phyloP scores from a whole-genome alignment of 2,797 vertebrate species.

The Rhinichthys osculus region DNA sequence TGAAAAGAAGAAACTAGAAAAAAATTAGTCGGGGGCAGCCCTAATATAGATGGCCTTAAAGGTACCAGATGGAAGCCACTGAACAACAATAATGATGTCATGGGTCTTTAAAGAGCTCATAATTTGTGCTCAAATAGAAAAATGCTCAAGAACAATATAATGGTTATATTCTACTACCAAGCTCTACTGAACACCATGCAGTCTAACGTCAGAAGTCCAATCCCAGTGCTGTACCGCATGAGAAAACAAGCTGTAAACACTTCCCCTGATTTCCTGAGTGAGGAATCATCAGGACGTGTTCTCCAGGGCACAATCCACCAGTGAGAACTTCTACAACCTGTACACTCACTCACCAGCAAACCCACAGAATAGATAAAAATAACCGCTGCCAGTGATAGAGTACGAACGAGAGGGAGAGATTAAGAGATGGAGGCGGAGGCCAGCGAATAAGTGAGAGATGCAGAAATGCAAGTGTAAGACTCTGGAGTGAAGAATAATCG shows the following conservation, averaged over 20 bases:
- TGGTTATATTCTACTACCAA: constrained; percentile 8
- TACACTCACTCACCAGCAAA: constrained; percentile 33
- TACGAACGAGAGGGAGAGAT: constrained; percentile 40
- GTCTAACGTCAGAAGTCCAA: background rate
- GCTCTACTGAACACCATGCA: background rate
- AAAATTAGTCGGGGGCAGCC: background rate
- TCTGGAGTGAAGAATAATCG: constrained; percentile 29
- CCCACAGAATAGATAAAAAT: constrained; percentile 52
- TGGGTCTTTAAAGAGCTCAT: background rate
- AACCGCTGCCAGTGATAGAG: constrained; percentile 40
- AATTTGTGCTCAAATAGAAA: background rate
- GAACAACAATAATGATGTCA: background rate
- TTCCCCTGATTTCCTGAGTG: constrained; percentile 20
- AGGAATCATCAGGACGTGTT: constrained; percentile 35
- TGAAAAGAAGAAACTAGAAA: background rate
- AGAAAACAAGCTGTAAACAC: constrained; percentile 39
- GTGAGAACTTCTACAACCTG: constrained; percentile 46
- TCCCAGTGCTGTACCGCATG: background rate
- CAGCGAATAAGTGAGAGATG: constrained; percentile 30
- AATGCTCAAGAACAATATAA: background rate
- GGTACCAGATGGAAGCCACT: background rate
- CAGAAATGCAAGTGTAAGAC: constrained; percentile 40
- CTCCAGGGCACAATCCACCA: constrained; percentile 37
- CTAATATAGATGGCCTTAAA: background rate
- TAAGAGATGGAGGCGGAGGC: constrained; percentile 49